phyloP scores from a whole-genome alignment of 1,140 invertebrate genomes.

The Drosophila sechellia region DNA sequence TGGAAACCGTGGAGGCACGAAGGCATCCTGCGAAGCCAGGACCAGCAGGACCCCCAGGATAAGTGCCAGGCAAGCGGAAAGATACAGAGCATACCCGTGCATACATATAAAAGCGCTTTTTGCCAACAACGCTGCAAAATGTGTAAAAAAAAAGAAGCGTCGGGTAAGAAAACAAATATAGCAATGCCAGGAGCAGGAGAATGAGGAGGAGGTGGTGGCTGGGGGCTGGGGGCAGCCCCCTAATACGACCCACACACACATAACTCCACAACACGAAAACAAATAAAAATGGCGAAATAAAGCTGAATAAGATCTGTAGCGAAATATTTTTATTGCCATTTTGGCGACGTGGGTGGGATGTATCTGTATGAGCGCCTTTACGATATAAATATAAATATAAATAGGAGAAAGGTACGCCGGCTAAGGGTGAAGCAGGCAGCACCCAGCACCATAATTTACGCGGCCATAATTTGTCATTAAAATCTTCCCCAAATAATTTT shows the following conservation, averaged over 20 bases:
- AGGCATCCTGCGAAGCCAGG: slow-evolving; percentile 13
- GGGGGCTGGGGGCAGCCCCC: slow-evolving; percentile 7
- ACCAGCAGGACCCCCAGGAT: slow-evolving; percentile 33
- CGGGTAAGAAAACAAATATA: slow-evolving; percentile 56
- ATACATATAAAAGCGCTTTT: slow-evolving; percentile 72
- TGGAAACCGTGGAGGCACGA: not conserved
- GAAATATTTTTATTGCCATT: slow-evolving; percentile 83
- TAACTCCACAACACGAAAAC: slow-evolving; percentile 65
- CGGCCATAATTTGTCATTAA: slow-evolving; percentile 84
- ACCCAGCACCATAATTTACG: slow-evolving; percentile 76
- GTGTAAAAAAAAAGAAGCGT: slow-evolving; percentile 18
- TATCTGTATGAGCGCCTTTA: slow-evolving; percentile 30
- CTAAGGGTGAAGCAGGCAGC: not conserved
- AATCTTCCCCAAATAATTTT: slow-evolving; percentile 81
- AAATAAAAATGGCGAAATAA: slow-evolving; percentile 83
- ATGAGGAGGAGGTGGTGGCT: too few relatives aligned
- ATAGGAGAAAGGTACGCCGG: slow-evolving; percentile 23
- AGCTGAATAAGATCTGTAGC: slow-evolving; percentile 82
- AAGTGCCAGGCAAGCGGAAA: slow-evolving; percentile 72
- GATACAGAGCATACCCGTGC: slow-evolving; percentile 48
- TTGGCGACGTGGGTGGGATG: slow-evolving; percentile 59
- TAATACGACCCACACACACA: slow-evolving; percentile 29
- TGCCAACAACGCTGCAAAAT: slow-evolving; percentile 52
- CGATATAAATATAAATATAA: slow-evolving; percentile 67
- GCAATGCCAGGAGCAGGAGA: slow-evolving; percentile 18